Conservation (phyloP, 2,797 vertebrate species). For the Hozukius guyotensis region DNA sequence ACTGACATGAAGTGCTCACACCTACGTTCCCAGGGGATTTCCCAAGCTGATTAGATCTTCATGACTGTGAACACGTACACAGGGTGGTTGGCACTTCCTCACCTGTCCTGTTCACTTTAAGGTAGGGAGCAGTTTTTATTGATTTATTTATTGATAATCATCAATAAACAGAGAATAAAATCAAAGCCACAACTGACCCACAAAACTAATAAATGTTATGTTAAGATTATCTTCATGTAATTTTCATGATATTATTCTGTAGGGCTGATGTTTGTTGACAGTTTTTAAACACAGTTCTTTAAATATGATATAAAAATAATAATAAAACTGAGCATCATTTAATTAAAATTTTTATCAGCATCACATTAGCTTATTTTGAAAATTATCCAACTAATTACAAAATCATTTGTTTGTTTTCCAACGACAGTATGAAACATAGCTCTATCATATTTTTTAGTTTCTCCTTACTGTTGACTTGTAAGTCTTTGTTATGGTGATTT, state of each 20-base stretch:
- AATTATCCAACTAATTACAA: no score
- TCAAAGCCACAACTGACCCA: neutral
- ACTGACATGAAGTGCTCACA: no score
- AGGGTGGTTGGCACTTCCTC: neutral
- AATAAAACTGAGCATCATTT: no score
- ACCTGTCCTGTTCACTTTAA: neutral
- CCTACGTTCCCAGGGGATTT: no score
- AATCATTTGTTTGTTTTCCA: no score
- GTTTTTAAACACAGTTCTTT: no score
- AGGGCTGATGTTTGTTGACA: no score
- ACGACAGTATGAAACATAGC: neutral
- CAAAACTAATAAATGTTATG: neutral
- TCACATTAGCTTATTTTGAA: no score
- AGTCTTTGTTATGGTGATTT: neutral
- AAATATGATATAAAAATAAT: neutral
- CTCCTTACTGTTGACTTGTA: neutral
- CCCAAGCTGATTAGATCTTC: no score
- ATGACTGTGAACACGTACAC: neutral
- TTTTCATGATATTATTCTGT: neutral
- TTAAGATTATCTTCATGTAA: neutral
- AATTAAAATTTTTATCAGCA: no score
- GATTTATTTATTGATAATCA: neutral
- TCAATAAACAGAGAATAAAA: neutral
- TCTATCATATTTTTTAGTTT: neutral
- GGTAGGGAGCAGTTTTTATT: neutral